A percentile compares a stretch with the other conserved stretches of the same genome.
Conservation (phyloP, 2,113 vertebrate genomes). For the Triplophysa rosa region DNA sequence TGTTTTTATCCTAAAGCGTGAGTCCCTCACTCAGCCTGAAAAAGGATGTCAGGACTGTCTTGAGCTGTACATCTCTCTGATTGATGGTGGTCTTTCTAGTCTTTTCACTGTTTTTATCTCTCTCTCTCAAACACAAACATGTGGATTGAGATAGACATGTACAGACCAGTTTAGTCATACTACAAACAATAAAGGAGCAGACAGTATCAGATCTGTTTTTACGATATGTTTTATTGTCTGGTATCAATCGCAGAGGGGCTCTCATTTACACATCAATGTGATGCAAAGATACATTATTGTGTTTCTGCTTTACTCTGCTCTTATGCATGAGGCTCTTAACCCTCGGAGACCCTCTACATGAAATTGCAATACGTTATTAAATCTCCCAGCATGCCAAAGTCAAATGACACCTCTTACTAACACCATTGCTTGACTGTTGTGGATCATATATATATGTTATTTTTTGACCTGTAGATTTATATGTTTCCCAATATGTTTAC, state of each 20-base stretch:
- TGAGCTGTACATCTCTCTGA: slow-evolving; percentile 24
- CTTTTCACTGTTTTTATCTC: not conserved
- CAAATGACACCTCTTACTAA: no score
- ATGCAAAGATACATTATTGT: not conserved
- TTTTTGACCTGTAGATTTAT: no score
- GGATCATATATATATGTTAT: no score
- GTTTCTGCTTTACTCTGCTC: not conserved
- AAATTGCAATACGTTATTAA: no score
- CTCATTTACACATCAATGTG: not conserved
- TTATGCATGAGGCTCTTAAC: not conserved
- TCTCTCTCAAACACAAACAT: not conserved
- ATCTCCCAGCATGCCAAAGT: no score
- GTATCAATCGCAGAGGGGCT: not conserved
- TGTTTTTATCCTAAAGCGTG: slow-evolving; percentile 3
- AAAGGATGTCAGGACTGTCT: slow-evolving; percentile 21
- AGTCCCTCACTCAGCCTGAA: not conserved
- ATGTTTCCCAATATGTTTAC: no score
- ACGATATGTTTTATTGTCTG: not conserved
- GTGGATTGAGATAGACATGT: not conserved
- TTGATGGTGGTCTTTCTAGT: slow-evolving; percentile 20
- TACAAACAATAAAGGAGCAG: not conserved
- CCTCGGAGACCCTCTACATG: no score
- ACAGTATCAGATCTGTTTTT: not conserved
- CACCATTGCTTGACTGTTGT: no score
- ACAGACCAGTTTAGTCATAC: slow-evolving; percentile 4